Base-by-base conservation (phyloP, 2,797 vertebrate species). In the Anguilla obscura region DNA sequence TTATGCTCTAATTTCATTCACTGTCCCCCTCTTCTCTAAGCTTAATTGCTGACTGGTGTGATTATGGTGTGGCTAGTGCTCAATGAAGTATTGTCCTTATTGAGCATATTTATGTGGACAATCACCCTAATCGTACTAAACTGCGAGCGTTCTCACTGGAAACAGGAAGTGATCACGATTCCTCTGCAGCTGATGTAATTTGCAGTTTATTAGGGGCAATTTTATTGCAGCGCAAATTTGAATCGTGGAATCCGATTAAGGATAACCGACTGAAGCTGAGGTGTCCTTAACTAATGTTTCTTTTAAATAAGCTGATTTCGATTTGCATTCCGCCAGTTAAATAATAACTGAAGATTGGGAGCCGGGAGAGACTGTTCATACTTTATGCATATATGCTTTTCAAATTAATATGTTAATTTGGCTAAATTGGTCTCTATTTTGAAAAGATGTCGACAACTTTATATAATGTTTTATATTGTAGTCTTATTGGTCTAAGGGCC, bases 261-360 rank as follows among this genome's bases (percentile, higher is more conserved):
- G 93, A 93, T 90, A 71, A 91, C 87, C 50, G 74, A 90, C 50
- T 90, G 87, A 88, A 89, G 88, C 86, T 66, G 66, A 83, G 86
- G 45, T 90, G 87, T 85, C 86, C 58, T 88, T 89, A 86, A 82
- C 85, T 82, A 45, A 63, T 36, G 88, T 88, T 56, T 52, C 89
- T 90, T 85, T 88, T 88, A 89, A 90, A 89, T 84, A 45, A 79
- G 74, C 5, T 5, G 7, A 45, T 79, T 79, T 40, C 45, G 36
- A 5, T 40, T 16, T 79, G 0, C 33, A 21, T 85, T 58, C 54
- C 21, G n/a, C 56, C 30, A 58, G 56, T 85, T 85, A 85, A 58
- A 50, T 52, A 18, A 84, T 52, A 84, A 84, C 52, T 33, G 56
- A 85, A 58, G 52, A 27, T 18, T 58, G 40, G 48, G 40, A 54